These are phyloP conservation scores for Eonycteris spelaea DNA, from an alignment of 2,113 vertebrate species.

Conservation along the genomic window DNA sequence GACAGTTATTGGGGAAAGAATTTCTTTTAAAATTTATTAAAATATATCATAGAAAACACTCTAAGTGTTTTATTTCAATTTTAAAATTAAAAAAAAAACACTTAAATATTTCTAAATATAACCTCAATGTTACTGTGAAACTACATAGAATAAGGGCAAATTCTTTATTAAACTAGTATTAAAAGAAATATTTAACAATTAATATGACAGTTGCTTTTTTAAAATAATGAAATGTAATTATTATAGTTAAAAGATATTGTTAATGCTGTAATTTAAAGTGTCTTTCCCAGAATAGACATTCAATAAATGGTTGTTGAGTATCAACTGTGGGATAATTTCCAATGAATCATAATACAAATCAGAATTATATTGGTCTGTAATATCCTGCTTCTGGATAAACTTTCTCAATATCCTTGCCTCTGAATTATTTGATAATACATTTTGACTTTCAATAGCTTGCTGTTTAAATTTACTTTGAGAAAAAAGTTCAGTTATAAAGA, in stretches of 20 bases:
- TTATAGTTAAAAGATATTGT: neutral
- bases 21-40: neutral
- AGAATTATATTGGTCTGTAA: neutral
- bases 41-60: neutral
- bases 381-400: neutral
- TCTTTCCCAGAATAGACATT: neutral
- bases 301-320: neutral
- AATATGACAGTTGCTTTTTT: neutral
- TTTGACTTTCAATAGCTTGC: neutral
- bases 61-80: neutral
- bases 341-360: neutral
- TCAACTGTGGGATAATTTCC: neutral
- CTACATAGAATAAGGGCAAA: neutral
- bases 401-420: neutral
- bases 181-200: neutral
- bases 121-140: neutral
- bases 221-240: neutral
- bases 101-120: neutral
- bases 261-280: neutral
- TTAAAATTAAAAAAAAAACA: neutral
- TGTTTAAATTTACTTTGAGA: neutral
- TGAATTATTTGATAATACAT: neutral
- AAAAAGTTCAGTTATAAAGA: neutral
- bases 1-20: neutral
- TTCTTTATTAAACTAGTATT: neutral